Base-by-base conservation (phyloP, 2,888 invertebrate genomes). In the Plagiodera versicolora region DNA sequence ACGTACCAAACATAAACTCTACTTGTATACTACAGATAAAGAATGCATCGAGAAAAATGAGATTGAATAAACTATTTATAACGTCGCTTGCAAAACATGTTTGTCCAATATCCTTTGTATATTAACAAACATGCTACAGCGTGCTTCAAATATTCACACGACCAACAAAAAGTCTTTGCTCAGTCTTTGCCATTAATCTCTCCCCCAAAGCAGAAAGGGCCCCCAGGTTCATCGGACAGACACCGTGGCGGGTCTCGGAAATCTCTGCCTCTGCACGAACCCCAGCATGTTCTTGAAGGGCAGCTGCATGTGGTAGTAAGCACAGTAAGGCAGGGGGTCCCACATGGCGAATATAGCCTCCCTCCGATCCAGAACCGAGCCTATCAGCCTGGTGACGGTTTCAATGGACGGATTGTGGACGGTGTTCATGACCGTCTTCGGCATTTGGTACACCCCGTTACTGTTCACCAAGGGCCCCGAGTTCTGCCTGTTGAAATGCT, bases 291-390 rank as follows among this genome's bases (percentile, higher is more conserved):
- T 85, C 67, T 83, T 83, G 67, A 89, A 83, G 0, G 92, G 91
- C 70, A 89, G 77, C 73, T 92, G 89, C 70, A 93, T 86, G 75
- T 91, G 91, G 79, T 92, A 92, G 76, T 91, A 92, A 1, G 91
- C 92, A 74, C 91, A 92, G 75, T 92, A 93, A 0, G 93, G 93
- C 70, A 93, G 76, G 4, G 93, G 93, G 75, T 93, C 93, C 92
- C 92, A 92, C 73, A 89, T 89, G 4, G 88, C 85, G 74, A 93
- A 93, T 0, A 93, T 81, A 0, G 91, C 92, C 75, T 93, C 92
- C 44, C 90, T 83, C 68, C 90, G 91, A 72, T 92, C 91, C 68
- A 92, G 76, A 35, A 90, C 88, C 0, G 87, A 88, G 39, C 87
- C 86, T 70, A 89, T 80, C 50, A 89, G 75, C 72, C 86, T 85